Evolutionary conservation across 2,888 invertebrate genomes (phyloP), one percentile per base, ranked within the genome.

Genomic region (Mellilla xanthometata): DNA sequence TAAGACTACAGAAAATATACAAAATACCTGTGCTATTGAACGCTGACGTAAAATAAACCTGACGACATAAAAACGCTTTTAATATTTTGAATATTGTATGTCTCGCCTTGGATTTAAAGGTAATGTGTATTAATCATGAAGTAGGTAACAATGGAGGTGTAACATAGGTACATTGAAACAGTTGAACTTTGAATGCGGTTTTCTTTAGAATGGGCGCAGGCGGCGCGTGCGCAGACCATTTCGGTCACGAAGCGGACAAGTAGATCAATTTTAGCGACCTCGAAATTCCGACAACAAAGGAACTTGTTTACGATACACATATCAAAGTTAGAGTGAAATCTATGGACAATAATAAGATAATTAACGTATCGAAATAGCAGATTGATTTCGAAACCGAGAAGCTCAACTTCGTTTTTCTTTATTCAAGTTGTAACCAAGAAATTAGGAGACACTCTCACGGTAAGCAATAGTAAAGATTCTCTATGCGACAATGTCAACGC

Each of bases 141-240:
- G 64, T 70, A 55, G 66, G 68, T 62, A 79, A 87, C 85, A 88
- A 86, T 83, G 61, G 73, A 60, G 58, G 68, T 63, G 81, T 77
- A 83, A 79, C 80, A 78, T 74, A 39, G 26, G 26, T 19, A 3
- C 9, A 12, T 45, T 10, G 40, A 42, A 41, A 40, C 11, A 27
- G 44, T 72, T 68, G 62, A 77, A 80, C 74, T 78, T 78, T 68
- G 67, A 46, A 27, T 2, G 45, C 22, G 19, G 33, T 15, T 46
- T 31, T 40, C 39, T 45, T 35, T 74, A 65, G 66, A 58, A 68
- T 56, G 75, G 71, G 78, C 81, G 75, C 72, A 75, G 65, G 52
- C 72, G 73, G 77, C 88, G 85, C 83, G 84, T 86, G 87, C 85
- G 76, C 83, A 68, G 65, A 59, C 61, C 70, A 76, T 77, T 72